Percentiles rank a stretch among this genome's conserved stretches.
These are phyloP conservation scores for Penaeus chinensis DNA, from an alignment of 1,140 invertebrate genomes.

Conservation along the genomic window DNA sequence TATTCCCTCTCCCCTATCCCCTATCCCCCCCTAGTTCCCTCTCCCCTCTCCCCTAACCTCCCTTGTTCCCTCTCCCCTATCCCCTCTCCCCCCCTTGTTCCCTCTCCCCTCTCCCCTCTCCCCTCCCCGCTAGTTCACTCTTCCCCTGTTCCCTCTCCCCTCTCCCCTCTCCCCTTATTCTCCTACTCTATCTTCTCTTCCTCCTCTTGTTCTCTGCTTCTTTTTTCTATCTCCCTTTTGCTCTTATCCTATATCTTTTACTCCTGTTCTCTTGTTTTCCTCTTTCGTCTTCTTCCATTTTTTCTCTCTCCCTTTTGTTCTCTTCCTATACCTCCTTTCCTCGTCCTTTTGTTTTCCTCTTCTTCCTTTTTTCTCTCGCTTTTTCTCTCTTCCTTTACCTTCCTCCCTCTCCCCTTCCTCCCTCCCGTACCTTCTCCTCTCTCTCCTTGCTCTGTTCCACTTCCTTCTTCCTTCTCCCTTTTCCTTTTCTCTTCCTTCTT, in stretches of 20 bases:
- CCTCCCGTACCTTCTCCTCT: neutral
- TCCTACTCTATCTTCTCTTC: neutral
- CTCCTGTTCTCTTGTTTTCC: neutral
- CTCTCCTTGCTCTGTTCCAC: neutral
- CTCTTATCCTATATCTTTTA: too few relatives aligned
- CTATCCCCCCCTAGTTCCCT: neutral
- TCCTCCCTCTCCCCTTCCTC: too few relatives aligned
- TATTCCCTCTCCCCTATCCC: neutral
- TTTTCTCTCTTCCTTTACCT: too few relatives aligned
- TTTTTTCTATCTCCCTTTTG: neutral
- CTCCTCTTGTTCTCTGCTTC: neutral
- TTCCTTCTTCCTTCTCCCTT: neutral
- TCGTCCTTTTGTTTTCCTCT: neutral
- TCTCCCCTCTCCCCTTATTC: neutral
- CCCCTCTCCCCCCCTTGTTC: neutral
- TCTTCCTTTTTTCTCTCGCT: too few relatives aligned
- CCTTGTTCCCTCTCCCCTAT: conserved; percentile 10
- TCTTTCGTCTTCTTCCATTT: neutral
- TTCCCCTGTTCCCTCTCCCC: neutral
- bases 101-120: neutral
- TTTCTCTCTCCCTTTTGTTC: neutral
- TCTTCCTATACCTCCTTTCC: neutral
- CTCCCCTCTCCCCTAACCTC: neutral
- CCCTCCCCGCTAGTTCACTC: too few relatives aligned
- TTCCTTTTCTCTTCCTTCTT: neutral